Evolutionary conservation across 1,140 invertebrate species (phyloP).

Genomic region (Mercenaria mercenaria): DNA sequence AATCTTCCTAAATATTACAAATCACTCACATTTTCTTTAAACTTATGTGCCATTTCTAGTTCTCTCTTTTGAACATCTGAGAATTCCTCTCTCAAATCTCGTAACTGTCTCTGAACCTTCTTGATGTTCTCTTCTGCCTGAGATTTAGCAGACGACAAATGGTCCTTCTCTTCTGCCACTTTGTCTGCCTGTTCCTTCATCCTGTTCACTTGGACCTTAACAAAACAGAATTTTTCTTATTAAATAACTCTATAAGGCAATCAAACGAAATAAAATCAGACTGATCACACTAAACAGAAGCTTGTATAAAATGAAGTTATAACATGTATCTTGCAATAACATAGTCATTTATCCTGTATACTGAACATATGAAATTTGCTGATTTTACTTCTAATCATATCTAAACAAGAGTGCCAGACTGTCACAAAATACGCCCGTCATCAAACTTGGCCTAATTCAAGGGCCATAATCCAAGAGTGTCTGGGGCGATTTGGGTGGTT

Average conservation of each 20-base stretch:
- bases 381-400: no score
- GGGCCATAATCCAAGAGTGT: no score
- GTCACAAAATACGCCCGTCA: no score
- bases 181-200: slow-evolving; percentile 94
- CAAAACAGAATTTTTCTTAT: no score
- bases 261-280: not conserved
- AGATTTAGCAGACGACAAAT: slow-evolving; percentile 91
- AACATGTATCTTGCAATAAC: no score
- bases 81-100: slow-evolving; percentile 92
- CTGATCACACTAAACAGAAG: not conserved
- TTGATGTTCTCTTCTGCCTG: slow-evolving; percentile 92
- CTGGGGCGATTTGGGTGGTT: no score
- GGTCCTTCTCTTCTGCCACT: slow-evolving; percentile 91
- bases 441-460: no score
- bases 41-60: slow-evolving; percentile 90
- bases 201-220: slow-evolving; percentile 91
- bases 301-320: slow-evolving; percentile 76
- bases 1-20: no score
- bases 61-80: slow-evolving; percentile 90
- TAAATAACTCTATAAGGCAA: not conserved
- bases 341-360: no score
- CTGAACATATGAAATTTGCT: no score
- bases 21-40: slow-evolving; percentile 83
- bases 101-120: slow-evolving; percentile 90
- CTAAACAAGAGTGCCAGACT: no score